Evolutionary conservation across 1,140 invertebrate species (phyloP), one percentile per base, ranked within the genome.

Genomic region (Drosophila takahashii): DNA sequence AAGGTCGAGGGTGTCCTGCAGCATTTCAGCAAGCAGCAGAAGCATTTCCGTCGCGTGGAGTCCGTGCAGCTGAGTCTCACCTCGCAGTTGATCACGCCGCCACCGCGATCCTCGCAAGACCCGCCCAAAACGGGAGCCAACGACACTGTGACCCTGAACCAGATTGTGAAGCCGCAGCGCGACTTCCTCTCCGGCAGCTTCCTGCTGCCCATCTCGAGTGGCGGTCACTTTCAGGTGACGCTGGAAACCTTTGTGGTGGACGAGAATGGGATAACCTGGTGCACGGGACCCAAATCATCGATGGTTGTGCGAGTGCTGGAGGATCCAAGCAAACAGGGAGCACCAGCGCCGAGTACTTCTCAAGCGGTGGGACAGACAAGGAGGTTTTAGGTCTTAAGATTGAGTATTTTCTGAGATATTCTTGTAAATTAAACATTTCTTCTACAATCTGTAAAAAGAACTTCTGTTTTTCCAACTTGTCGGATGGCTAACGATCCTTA

Each of bases 1-100:
- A 97, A 97, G 93, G 96, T 98, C 1, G 97, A 98, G 92, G 97
- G 97, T 2, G 96, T 98, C 3, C 94, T 98, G 52, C 95, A 96
- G 80, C 96, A 97, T 60, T 87, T 90, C 42, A 95, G 94, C 7
- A 93, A 93, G 48, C 92, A 93, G 48, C 93, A 95, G 15, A 95
- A 95, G 2, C 90, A 96, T 3, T 96, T 95, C 85, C 93, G 96
- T 27, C 94, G 94, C 26, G 95, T 96, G 1, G 94, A 95, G 42
- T 94, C 95, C 42, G 95, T 97, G 47, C 94, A 94, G n/a, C 92
- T 97, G 29, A 95, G 94, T 6, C 94, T 97, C 1, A 95, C 94
- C 0, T 95, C 95, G 0, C 94, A 94, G 15, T 93, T 95, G 1
- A 93, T 94, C 5, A 93, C 93, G 2, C 83, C 90, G 0, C 93